Conservation (phyloP, 2,888 invertebrate species). For the Drosophila paramelanica region DNA sequence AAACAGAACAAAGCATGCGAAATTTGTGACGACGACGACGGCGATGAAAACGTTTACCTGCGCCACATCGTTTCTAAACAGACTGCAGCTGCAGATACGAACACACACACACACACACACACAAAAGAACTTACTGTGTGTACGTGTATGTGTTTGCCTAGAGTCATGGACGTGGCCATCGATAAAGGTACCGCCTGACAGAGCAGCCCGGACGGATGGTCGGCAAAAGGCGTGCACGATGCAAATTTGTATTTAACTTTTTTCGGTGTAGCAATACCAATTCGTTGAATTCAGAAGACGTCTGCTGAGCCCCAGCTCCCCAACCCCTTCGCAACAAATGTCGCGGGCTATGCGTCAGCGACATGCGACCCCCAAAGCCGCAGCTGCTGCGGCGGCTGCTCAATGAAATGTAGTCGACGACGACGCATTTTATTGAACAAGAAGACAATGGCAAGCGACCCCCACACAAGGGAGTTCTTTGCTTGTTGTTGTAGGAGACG, state of each 20-base stretch:
- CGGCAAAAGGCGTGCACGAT: conserved; percentile 26
- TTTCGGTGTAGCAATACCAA: conserved; percentile 20
- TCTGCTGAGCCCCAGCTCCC: conserved; percentile 7
- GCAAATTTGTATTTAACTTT: conserved; percentile 42
- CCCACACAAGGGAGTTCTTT: conserved; percentile 63
- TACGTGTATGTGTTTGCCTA: conserved; percentile 4
- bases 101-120: conserved; percentile 8
- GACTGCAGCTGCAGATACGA: conserved; percentile 60
- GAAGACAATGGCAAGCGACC: conserved; percentile 61
- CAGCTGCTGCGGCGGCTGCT: conserved; percentile 32
- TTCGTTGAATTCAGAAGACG: conserved; percentile 55
- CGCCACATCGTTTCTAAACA: conserved; percentile 53
- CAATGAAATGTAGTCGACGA: conserved; percentile 61
- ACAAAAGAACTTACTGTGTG: conserved; percentile 12
- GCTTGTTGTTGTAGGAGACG: conserved; percentile 52
- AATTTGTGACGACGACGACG: conserved; percentile 48
- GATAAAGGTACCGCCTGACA: conserved; percentile 51
- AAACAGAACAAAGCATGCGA: conserved; percentile 68
- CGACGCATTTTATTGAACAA: conserved; percentile 70
- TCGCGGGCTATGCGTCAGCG: conserved; percentile 53
- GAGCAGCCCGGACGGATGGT: conserved; percentile 11
- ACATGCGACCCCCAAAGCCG: conserved; percentile 58
- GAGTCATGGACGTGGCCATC: conserved; percentile 46
- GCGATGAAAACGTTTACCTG: conserved; percentile 52
- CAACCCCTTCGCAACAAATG: conserved; percentile 12